Evolutionary conservation across 2,113 vertebrate species (phyloP), one percentile per base, ranked within the genome.

Genomic region (Paraplagusia blochii): DNA sequence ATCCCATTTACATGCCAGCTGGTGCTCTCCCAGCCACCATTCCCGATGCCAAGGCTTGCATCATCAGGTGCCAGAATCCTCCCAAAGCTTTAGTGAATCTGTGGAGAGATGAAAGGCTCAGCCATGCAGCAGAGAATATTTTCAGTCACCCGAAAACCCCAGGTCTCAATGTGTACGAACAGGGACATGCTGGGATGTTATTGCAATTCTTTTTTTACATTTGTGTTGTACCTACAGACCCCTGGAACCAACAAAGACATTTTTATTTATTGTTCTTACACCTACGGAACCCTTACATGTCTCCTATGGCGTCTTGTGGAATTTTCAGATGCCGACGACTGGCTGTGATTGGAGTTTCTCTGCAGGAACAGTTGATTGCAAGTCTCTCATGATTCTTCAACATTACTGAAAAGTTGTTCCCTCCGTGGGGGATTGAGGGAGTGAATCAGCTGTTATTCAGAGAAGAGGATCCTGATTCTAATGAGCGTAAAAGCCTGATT

Each of bases 31-130:
- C 50, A 66, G 71, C 66, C 68, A 66, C 33, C 66, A 40, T 66
- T 59, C 38, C 44, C 62, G 62, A 44, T 80, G 74, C 75, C 72
- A 69, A 51, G 53, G 34, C 49, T 70, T 70, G 59, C 56, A 68
- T 74, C 79, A 77, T 74, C 69, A 62, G 43, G 53, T 55, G 45
- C 43, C 43, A 70, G 66, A 49, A 72, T 45, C 52, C 52, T 58
- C 48, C 53, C 53, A 59, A 62, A 58, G 61, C 52, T 39, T 51
- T 11, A 22, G 46, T 18, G 56, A 64, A 36, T 44, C 52, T 44
- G 49, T 45, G 46, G 63, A 53, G 44, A 54, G 69, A 70, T 40
- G 68, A 45, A 50, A 62, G 53, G 11, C 48, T 63, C 39, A 35
- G 16, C 22, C 60, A 62, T 44, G 10, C 44, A 63, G 18, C 39